Conservation (phyloP, 92 coral and sea anemone genomes). For the Phenganax stokvisi region DNA sequence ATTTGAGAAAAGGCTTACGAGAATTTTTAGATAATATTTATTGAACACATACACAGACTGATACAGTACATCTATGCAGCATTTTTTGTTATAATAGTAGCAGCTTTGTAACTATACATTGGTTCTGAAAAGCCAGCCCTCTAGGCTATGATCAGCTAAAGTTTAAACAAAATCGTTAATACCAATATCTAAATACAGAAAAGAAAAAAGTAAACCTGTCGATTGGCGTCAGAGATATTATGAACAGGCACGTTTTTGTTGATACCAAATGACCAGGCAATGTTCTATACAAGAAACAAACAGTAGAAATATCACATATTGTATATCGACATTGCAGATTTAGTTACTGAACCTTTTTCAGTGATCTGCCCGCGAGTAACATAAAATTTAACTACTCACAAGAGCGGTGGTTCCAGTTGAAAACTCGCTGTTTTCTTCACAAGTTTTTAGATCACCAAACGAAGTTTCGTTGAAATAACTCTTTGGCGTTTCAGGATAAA, state of each 20-base stretch:
- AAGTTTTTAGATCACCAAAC: neutral
- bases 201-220: conserved; percentile 57
- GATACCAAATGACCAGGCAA: conserved; percentile 93
- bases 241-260: conserved; percentile 71
- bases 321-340: neutral
- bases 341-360: too few species aligned
- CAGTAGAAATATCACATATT: neutral
- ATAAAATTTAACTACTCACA: neutral
- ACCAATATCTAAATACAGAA: neutral
- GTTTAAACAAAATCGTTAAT: neutral
- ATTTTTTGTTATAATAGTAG: too few species aligned
- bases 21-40: too few species aligned
- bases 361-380: too few species aligned
- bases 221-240: conserved; percentile 73
- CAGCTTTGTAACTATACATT: too few species aligned
- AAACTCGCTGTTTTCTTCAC: neutral
- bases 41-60: too few species aligned
- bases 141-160: too few species aligned
- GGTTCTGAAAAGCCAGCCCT: too few species aligned
- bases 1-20: too few species aligned
- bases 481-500: conserved; percentile 17
- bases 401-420: neutral
- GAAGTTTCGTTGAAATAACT: neutral
- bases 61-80: too few species aligned
- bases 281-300: conserved; percentile 50